Conservation (phyloP, 2,888 invertebrate species). For the Nephrocerus scutellatus region DNA sequence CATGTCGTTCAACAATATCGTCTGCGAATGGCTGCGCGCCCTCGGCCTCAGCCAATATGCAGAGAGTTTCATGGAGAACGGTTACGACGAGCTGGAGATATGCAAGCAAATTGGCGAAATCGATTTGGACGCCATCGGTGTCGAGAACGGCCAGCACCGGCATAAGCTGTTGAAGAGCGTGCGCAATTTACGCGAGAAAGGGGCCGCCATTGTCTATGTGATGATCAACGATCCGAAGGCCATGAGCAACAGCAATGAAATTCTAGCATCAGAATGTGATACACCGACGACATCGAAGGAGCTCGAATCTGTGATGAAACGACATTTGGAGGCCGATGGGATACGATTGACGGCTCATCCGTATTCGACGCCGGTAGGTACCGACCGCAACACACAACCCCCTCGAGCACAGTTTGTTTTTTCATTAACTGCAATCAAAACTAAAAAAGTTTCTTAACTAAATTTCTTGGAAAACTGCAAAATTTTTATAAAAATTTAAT, state of each 20-base stretch:
- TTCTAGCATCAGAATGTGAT: conserved; percentile 45
- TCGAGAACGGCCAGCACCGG: conserved; percentile 75
- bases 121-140: conserved; percentile 91
- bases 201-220: conserved; percentile 88
- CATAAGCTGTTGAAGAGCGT: conserved; percentile 76
- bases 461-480: no score
- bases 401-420: no score
- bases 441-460: no score
- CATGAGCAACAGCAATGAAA: conserved; percentile 51
- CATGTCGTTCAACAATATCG: conserved; percentile 61
- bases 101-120: conserved; percentile 94
- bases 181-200: conserved; percentile 77
- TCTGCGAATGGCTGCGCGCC: conserved; percentile 87
- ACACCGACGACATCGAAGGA: conserved; percentile 47
- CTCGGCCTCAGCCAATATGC: conserved; percentile 84
- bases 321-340: conserved; percentile 78
- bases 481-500: no score
- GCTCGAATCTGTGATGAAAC: conserved; percentile 73
- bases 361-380: conserved; percentile 88
- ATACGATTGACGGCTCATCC: conserved; percentile 81
- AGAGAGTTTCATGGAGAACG: conserved; percentile 91
- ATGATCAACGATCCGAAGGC: conserved; percentile 72
- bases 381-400: no score
- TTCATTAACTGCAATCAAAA: no score
- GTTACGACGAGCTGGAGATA: conserved; percentile 92